Percentiles rank a stretch among this genome's conserved stretches.
phyloP scores from a whole-genome alignment of 1,140 invertebrate genomes.

The Tenebrio molitor region DNA sequence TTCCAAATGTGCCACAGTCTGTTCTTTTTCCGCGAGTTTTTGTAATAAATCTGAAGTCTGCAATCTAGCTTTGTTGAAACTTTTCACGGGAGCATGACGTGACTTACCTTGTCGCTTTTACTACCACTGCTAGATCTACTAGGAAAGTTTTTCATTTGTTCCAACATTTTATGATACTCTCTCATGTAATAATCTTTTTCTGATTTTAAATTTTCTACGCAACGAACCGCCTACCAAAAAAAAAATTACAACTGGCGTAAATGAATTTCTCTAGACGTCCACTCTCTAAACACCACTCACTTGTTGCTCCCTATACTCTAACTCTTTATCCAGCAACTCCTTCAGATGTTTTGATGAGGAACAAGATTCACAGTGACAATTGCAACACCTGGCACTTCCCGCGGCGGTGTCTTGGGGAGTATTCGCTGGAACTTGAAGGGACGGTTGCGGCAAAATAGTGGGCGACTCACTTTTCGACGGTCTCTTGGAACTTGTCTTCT shows the following conservation, averaged over 20 bases:
- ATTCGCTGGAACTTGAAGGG: conserved; percentile 12
- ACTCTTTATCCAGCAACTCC: conserved; percentile 60
- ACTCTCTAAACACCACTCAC: no score
- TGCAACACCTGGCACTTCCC: conserved; percentile 29
- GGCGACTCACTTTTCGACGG: conserved; percentile 43
- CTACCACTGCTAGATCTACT: conserved; percentile 28
- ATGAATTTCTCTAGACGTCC: no score
- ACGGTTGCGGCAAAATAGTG: not conserved
- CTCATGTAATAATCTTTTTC: conserved; percentile 70
- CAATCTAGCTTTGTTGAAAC: conserved; percentile 2
- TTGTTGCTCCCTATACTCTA: conserved; percentile 55
- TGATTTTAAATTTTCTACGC: conserved; percentile 55
- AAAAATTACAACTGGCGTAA: no score
- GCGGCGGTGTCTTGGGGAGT: conserved; percentile 1
- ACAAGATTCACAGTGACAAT: conserved; percentile 44
- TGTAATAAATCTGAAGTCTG: conserved; percentile 42
- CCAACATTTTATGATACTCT: conserved; percentile 67
- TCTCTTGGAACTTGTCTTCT: conserved; percentile 44
- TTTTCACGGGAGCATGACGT: no score
- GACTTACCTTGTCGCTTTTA: conserved; percentile 64
- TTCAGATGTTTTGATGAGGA: conserved; percentile 53
- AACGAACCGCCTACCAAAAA: conserved; percentile 51
- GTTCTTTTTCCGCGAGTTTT: conserved; percentile 64
- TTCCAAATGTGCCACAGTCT: conserved; percentile 65
- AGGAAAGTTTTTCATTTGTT: conserved; percentile 64